Evolutionary conservation across 1,140 invertebrate species (phyloP), one percentile per base, ranked within the genome.

Genomic region (Formica selysi): DNA sequence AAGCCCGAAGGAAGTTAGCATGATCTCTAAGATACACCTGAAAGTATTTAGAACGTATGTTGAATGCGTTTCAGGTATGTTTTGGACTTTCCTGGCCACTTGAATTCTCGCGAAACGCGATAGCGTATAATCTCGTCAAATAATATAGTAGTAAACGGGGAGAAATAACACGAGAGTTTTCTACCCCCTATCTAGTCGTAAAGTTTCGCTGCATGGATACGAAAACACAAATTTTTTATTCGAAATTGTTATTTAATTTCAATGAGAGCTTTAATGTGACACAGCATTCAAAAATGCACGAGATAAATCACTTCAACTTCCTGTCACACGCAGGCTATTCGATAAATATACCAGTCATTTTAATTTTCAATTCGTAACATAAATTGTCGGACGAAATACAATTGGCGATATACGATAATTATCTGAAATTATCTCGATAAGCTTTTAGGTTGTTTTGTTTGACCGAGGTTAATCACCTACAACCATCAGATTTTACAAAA

Each of bases 381-480:
- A 19, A 51, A 6, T 26, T 64, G n/a, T 41, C 57, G 22, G 26
- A 38, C 11, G 38, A 44, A 36, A 36, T 29, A n/a, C 51, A 59
- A 41, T 62, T 22, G 36, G 38, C 19, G 10, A 38, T 41, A 19
- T 38, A 16, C 26, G 13, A 29, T 36, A 57, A 61, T 62, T 76
- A 44, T 44, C 59, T 64, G 38, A 78, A 64, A 78, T 32, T 32
- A 32, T 29, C 74, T 78, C 59, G 74, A 6, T 22, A 8, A 64
- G 3, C 22, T 41, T 44, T 6, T 48, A 54, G 36, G 11, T 59
- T 26, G 59, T 38, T 41, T 29, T 36, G 59, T 64, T 62, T 38
- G 26, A 44, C 11, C 59, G 59, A 8, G 13, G 13, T 11, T 26
- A n/a, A 61, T 16, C 74, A 29, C 19, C 22, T 4, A 62, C 32